Evolutionary conservation across 2,888 invertebrate genomes (phyloP), one percentile per base, ranked within the genome.

Genomic region (Himalopsyche tibetana): DNA sequence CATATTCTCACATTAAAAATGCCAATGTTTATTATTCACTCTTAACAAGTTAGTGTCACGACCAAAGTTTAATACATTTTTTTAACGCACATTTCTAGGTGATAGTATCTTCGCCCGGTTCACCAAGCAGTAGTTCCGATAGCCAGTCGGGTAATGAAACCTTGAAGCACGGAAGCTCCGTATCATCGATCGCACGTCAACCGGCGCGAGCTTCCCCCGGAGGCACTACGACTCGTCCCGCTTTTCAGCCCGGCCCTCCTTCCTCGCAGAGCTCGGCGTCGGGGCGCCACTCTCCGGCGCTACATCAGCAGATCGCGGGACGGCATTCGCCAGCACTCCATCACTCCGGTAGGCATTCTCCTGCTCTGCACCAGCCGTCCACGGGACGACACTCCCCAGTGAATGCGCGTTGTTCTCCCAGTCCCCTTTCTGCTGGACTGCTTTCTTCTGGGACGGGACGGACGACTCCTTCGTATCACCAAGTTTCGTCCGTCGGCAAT

Each of bases 121-220:
- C 97, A 91, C 96, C 96, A 95, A 96, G 96, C 95, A 96, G 95
- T 94, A 95, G 96, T 93, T 96, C 96, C 90, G 96, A 96, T 91
- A 96, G 96, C 89, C 96, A 96, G 91, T 96, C 96, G 90, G 96
- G 96, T 89, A 96, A 96, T 89, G 96, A 96, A 90, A 95, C 95
- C 89, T 95, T 95, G 91, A 96, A 95, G 91, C 95, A 95, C 91
- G 93, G 92, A 88, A 92, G 93, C 89, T 93, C 93, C 84, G 92
- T 93, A 87, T 92, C 92, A 83, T 93, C 93, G 42, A 92, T 93
- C 85, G 90, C 92, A 89, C 91, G 92, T 19, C 92, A 93, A 90
- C 93, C 93, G 55, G 92, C 93, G 89, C 55, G 89, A 51, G 85
- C 85, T 85, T 89, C 82, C 86, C 89, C 88, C 80, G 88, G 86